phyloP scores from a whole-genome alignment of 1,140 invertebrate species.

The Drosophila tsacasi region DNA sequence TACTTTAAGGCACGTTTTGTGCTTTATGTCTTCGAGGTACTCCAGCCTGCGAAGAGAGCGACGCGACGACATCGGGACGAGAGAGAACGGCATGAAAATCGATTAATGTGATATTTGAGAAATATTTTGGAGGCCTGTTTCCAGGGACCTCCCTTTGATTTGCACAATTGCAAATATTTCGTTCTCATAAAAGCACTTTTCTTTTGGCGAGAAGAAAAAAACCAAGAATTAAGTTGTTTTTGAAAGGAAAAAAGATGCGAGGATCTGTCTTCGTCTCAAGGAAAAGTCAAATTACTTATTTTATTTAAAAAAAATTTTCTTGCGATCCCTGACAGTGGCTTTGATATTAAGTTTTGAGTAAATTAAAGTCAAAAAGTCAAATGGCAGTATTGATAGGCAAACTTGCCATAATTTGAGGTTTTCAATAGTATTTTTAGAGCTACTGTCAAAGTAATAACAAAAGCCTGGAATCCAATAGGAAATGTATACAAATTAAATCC shows the following conservation, averaged over 20 bases:
- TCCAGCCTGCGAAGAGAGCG: constrained; percentile 1
- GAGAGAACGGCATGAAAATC: constrained; percentile 21
- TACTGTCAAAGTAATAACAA: neutral
- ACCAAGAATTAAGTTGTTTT: neutral
- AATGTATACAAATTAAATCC: neutral
- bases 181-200: neutral
- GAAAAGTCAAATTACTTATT: no score
- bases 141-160: constrained; percentile 3
- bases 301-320: no score
- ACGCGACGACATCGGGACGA: neutral
- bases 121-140: neutral
- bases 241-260: neutral
- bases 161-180: constrained; percentile 12
- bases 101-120: constrained; percentile 25
- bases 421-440: no score
- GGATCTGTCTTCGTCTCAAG: neutral
- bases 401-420: neutral
- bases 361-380: no score
- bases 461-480: neutral
- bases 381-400: neutral
- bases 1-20: constrained; percentile 69
- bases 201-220: neutral
- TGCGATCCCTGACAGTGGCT: no score
- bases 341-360: no score
- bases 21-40: constrained; percentile 40